A percentile compares a stretch with the other conserved stretches of the same genome.
Conservation (phyloP, 2,113 vertebrate genomes). For the Triplophysa rosa region DNA sequence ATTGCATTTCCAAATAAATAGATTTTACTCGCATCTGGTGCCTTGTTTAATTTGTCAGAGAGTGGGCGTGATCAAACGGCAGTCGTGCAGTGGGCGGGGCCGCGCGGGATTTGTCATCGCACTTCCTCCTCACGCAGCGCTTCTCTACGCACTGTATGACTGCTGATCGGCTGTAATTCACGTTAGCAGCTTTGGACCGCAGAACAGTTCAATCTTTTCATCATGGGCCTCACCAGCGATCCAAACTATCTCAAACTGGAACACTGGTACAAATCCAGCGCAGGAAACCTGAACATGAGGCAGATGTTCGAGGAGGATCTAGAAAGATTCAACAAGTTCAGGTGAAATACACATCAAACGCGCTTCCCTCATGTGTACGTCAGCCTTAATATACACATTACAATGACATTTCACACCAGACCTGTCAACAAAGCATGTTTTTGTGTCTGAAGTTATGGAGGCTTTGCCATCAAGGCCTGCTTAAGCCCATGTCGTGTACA, state of each 20-base stretch:
- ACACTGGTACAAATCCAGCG: conserved; percentile 82
- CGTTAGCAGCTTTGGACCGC: conserved; percentile 29
- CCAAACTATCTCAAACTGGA: conserved; percentile 82
- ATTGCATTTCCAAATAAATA: too few relatives aligned
- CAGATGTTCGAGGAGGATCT: conserved; percentile 83
- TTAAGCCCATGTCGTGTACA: neutral
- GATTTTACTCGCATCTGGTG: too few relatives aligned
- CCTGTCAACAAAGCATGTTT: neutral
- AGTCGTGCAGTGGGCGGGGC: conserved; percentile 13
- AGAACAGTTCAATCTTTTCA: conserved; percentile 34
- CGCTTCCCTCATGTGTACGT: neutral
- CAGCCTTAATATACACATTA: neutral
- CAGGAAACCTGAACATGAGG: conserved; percentile 81
- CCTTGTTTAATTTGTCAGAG: too few relatives aligned
- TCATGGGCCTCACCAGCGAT: conserved; percentile 81
- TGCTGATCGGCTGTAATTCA: neutral
- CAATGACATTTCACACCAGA: neutral
- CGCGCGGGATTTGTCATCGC: neutral
- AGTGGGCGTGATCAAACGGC: neutral
- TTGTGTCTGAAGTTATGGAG: too few relatives aligned
- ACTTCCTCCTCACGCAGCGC: conserved; percentile 4
- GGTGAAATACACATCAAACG: conserved; percentile 67
- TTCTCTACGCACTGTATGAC: neutral
- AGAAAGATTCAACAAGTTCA: conserved; percentile 85
- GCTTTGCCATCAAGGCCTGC: neutral